Evolutionary conservation across 2,888 invertebrate genomes (phyloP).

Genomic region (Hydropsyche betteni): DNA sequence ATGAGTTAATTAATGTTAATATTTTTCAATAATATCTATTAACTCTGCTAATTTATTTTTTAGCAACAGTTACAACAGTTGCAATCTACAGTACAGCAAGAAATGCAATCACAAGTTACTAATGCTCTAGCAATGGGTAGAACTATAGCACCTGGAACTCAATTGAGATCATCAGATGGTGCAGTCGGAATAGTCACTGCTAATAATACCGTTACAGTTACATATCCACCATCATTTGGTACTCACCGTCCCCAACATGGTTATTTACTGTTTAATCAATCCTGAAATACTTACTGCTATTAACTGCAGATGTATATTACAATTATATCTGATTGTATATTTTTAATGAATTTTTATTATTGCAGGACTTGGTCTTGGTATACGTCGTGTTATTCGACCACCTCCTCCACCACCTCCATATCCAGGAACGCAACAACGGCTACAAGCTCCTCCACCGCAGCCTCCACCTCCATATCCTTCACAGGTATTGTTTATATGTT

Average conservation of each 20-base stretch:
- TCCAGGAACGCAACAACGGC: conserved; percentile 67
- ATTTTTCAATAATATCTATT: neutral
- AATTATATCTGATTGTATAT: neutral
- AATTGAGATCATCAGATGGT: conserved; percentile 65
- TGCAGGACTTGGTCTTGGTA: conserved; percentile 52
- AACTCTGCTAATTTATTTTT: neutral
- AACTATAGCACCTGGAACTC: conserved; percentile 66
- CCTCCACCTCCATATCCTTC: conserved; percentile 64
- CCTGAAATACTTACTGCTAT: too few species aligned
- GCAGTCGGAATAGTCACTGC: conserved; percentile 73
- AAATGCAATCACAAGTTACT: conserved; percentile 71
- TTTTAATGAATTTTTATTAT: neutral
- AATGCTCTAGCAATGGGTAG: conserved; percentile 68
- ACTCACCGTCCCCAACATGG: conserved; percentile 54
- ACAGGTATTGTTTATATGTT: conserved; percentile 55
- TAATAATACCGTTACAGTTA: conserved; percentile 69
- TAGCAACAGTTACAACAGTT: conserved; percentile 47
- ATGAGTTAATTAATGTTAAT: too few species aligned
- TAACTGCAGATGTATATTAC: neutral
- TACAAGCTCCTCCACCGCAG: conserved; percentile 60
- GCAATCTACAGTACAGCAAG: conserved; percentile 46
- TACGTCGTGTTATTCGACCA: conserved; percentile 56
- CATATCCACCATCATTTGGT: conserved; percentile 63
- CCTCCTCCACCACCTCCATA: conserved; percentile 79
- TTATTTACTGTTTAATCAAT: conserved; percentile 27